These are phyloP conservation scores for Thera obeliscata DNA, from an alignment of 2,888 invertebrate species.

Conservation along the genomic window DNA sequence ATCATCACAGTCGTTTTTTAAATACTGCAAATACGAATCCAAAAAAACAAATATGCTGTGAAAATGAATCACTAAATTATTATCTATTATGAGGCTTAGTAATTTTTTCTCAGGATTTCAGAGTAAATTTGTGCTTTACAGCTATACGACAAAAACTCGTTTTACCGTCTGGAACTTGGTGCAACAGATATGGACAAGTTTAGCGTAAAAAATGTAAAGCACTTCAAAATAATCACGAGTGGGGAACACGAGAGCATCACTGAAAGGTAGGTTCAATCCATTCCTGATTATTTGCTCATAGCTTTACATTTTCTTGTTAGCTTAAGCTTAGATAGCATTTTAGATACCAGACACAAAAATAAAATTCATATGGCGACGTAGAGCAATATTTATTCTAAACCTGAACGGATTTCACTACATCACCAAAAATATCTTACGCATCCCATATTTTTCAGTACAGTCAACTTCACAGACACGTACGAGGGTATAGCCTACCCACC, in stretches of 20 bases:
- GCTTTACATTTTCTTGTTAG: too few species aligned
- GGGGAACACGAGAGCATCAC: slow-evolving; percentile 31
- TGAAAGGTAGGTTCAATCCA: slow-evolving; percentile 44
- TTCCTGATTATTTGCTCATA: neutral
- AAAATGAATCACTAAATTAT: too few species aligned
- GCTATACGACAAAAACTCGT: slow-evolving; percentile 44
- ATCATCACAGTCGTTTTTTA: too few species aligned
- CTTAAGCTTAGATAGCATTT: too few species aligned
- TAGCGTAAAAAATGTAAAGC: slow-evolving; percentile 53
- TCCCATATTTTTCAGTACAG: slow-evolving; percentile 37
- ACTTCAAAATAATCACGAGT: slow-evolving; percentile 29
- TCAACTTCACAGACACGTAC: slow-evolving; percentile 86
- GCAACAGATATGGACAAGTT: slow-evolving; percentile 46
- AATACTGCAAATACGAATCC: too few species aligned
- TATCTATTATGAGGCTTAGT: too few species aligned
- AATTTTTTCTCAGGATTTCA: too few species aligned
- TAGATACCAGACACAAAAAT: too few species aligned
- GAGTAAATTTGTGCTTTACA: slow-evolving; percentile 25
- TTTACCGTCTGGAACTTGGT: slow-evolving; percentile 45
- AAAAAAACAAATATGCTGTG: neutral
- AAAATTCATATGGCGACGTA: too few species aligned
- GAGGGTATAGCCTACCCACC: slow-evolving; percentile 90
- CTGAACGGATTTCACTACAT: too few species aligned
- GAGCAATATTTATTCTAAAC: too few species aligned
- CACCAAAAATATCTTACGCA: slow-evolving; percentile 4